phyloP scores from a whole-genome alignment of 1,140 invertebrate species.

The Lerema accius region DNA sequence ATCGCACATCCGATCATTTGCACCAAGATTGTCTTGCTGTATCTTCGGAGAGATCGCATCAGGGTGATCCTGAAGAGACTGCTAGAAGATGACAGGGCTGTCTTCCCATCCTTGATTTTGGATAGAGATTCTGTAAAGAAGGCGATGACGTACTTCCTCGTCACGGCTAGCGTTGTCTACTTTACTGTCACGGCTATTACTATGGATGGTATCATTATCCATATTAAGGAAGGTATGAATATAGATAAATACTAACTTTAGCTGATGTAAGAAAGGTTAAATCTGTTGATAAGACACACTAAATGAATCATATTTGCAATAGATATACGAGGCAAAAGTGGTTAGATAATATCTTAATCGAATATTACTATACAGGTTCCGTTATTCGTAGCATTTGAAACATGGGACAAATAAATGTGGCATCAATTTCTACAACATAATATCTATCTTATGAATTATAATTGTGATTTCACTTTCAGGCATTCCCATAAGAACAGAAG shows the following conservation, averaged over 20 bases:
- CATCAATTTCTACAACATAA: no score
- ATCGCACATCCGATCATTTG: conserved; percentile 42
- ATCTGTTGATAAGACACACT: no score
- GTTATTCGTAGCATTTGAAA: no score
- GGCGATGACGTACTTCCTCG: conserved; percentile 35
- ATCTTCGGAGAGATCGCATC: conserved; percentile 38
- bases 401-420: no score
- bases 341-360: no score
- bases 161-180: conserved; percentile 29
- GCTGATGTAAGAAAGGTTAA: no score
- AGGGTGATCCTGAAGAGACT: conserved; percentile 38
- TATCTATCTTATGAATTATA: no score
- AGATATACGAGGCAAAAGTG: no score
- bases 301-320: no score
- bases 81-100: conserved; percentile 39
- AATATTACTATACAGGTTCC: no score
- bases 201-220: conserved; percentile 37
- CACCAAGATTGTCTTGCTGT: conserved; percentile 42
- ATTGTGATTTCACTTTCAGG: conserved; percentile 44
- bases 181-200: conserved; percentile 31
- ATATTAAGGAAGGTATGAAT: conserved; percentile 54
- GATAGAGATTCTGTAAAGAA: conserved; percentile 39
- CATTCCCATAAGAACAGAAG: conserved; percentile 53
- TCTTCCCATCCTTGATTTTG: conserved; percentile 29
- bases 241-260: no score